Base-by-base conservation (phyloP, 1,140 invertebrate genomes). In the Trichogramma pretiosum region DNA sequence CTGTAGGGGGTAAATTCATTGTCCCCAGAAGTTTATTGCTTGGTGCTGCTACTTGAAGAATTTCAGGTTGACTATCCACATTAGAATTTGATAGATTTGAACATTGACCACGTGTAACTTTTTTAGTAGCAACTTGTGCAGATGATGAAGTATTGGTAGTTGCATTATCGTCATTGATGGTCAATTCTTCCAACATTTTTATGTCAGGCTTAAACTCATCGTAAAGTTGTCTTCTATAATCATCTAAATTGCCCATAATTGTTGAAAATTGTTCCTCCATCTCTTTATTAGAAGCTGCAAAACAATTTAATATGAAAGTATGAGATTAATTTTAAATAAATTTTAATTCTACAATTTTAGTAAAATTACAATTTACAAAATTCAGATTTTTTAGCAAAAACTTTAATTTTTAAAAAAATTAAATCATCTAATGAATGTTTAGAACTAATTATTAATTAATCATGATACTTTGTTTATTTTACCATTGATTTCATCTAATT, bases 51-150 rank as follows among this genome's bases (percentile, higher is more conserved):
- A 62, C 65, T 50, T 60, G 63, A 34, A 69, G 44, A 72, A 70
- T 52, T 72, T 68, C 48, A 67, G 69, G 60, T 65, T 73, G 50
- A 75, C 36, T 59, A 68, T 74, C 57, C 39, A 68, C 36, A 59
- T 68, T 62, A n/a, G n/a, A n/a, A n/a, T n/a, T n/a, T n/a, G n/a
- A n/a, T n/a, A n/a, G n/a, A n/a, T n/a, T n/a, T n/a, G n/a, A n/a
- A n/a, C n/a, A n/a, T n/a, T n/a, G n/a, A n/a, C n/a, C n/a, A n/a
- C n/a, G n/a, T 0, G 66, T 70, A 8, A 69, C 67, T 58, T 67
- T 70, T 19, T 68, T 69, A 1, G 64, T 67, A 14, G 64, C 67
- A 5, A 69, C 62, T n/a, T 64, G 26, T 5, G 60, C 43, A 48
- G 50, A 46, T 5, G 42, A 30, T 13, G 14, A 0, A 14, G 11